A percentile compares a stretch with the other conserved stretches of the same genome.
Evolutionary conservation across 92 coral and sea anemone genomes (phyloP).

Genomic region (Paramuricea clavata): DNA sequence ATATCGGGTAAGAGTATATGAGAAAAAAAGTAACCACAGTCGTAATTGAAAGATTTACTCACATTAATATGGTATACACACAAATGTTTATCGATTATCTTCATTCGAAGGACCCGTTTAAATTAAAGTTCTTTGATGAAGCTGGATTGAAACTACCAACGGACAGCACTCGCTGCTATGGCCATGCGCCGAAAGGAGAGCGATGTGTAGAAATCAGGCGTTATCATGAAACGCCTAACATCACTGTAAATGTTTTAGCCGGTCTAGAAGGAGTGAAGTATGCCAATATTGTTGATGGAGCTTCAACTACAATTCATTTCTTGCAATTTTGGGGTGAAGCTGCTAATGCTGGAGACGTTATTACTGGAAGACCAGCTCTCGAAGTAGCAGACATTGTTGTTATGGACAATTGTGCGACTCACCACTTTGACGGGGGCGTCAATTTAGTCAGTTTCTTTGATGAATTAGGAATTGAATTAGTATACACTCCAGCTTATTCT

Average conservation of each 20-base stretch:
- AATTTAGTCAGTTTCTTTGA: slow-evolving; percentile 26
- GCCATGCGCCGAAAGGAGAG: too few relatives aligned
- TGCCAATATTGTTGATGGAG: slow-evolving; percentile 58
- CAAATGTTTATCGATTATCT: slow-evolving; percentile 47
- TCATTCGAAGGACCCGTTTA: slow-evolving; percentile 29
- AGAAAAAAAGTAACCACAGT: slow-evolving; percentile 44
- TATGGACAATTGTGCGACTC: slow-evolving; percentile 20
- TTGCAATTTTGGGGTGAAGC: slow-evolving; percentile 45
- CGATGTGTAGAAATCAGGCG: slow-evolving; percentile 38
- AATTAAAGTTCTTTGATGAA: slow-evolving; percentile 47
- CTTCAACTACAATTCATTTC: not conserved
- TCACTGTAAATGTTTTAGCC: slow-evolving; percentile 37
- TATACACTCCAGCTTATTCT: too few relatives aligned
- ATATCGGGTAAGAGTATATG: slow-evolving; percentile 33
- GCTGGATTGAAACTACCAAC: slow-evolving; percentile 42
- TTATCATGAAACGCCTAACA: slow-evolving; percentile 50
- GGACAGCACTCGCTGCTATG: too few relatives aligned
- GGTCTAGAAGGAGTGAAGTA: slow-evolving; percentile 50
- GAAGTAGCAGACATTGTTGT: slow-evolving; percentile 2
- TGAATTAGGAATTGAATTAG: slow-evolving; percentile 48
- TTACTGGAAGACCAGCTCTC: not conserved
- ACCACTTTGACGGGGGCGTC: slow-evolving; percentile 3
- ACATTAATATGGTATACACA: slow-evolving; percentile 46
- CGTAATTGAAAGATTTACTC: slow-evolving; percentile 49
- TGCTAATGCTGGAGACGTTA: slow-evolving; percentile 6